Percentiles rank a stretch among this genome's conserved stretches.
Evolutionary conservation across 2,888 invertebrate species (phyloP).

Genomic region (Cosmia pyralina): DNA sequence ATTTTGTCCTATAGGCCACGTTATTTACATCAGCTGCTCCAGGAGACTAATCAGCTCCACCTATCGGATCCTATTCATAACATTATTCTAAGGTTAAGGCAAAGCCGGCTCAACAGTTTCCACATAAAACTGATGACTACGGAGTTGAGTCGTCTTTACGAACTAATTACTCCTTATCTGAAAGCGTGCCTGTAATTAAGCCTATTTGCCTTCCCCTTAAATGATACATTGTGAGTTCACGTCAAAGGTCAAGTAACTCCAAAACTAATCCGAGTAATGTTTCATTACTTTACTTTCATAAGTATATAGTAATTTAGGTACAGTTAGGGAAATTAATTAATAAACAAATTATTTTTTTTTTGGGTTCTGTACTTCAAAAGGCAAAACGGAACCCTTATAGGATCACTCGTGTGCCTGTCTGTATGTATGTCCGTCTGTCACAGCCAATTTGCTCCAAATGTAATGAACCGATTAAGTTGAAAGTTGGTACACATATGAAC

Average conservation of each 20-base stretch:
- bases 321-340: too few relatives aligned
- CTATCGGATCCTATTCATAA: neutral
- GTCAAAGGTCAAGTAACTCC: neutral
- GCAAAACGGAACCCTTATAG: too few relatives aligned
- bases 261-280: too few relatives aligned
- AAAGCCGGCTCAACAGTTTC: conserved; percentile 6
- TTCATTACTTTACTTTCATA: neutral
- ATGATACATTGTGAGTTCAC: neutral
- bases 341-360: too few relatives aligned
- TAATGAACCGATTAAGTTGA: too few relatives aligned
- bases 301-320: too few relatives aligned
- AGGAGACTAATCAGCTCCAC: neutral
- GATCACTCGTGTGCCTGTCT: too few relatives aligned
- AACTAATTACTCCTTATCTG: conserved; percentile 32
- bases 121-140: conserved; percentile 24
- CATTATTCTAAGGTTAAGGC: conserved; percentile 7
- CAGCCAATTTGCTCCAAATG: too few relatives aligned
- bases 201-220: neutral
- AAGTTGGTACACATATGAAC: too few relatives aligned
- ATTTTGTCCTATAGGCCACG: neutral
- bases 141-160: neutral
- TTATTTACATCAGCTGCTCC: neutral
- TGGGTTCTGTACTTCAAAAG: too few relatives aligned
- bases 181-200: conserved; percentile 18
- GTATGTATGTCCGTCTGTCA: too few relatives aligned